Base-by-base conservation (phyloP, 2,888 invertebrate genomes). In the Eupithecia abbreviata region DNA sequence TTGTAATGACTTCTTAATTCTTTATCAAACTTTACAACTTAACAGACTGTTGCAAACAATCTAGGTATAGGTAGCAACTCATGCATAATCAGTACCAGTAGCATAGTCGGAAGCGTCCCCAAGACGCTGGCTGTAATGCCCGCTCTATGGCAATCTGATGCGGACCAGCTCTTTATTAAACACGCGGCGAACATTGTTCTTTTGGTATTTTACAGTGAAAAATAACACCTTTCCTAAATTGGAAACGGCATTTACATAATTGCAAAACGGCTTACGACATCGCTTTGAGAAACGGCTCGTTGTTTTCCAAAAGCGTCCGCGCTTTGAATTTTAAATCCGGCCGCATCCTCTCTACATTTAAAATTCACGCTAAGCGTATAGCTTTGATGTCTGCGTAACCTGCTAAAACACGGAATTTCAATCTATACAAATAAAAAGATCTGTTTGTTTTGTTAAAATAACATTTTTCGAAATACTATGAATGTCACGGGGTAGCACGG, bases 161-260 rank as follows among this genome's bases (percentile, higher is more conserved):
- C 30, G 30, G 30, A 30, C 30, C 30, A 30, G 30, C 30, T 30
- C 30, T 30, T 18, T 58, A 55, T 7, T n/a, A 55, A n/a, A 55
- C n/a, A 55, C 30, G 30, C 30, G 30, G 62, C 12, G 30, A 62
- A 62, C 9, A 58, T 58, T 58, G 58, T n/a, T 58, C 9, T 58
- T 42, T 42, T 42, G 15, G 66, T 74, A 76, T 58, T 18, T 18
- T 18, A 62, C 62, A 62, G 62, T 75, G 68, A 43, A 77, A 79
- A 77, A 80, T 74, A 74, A 77, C 77, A 65, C 70, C 75, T 73
- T 72, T 73, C 72, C 71, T 78, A 77, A 76, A 73, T 71, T 74
- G 72, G 15, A 71, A 70, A 68, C 10, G 30, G 9, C 41, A 77
- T 79, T 78, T 67, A 62, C 75, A 79, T 78, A 79, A 78, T 77